These are phyloP conservation scores for Trachurus trachurus DNA, from an alignment of 2,797 vertebrate species.

Conservation along the genomic window DNA sequence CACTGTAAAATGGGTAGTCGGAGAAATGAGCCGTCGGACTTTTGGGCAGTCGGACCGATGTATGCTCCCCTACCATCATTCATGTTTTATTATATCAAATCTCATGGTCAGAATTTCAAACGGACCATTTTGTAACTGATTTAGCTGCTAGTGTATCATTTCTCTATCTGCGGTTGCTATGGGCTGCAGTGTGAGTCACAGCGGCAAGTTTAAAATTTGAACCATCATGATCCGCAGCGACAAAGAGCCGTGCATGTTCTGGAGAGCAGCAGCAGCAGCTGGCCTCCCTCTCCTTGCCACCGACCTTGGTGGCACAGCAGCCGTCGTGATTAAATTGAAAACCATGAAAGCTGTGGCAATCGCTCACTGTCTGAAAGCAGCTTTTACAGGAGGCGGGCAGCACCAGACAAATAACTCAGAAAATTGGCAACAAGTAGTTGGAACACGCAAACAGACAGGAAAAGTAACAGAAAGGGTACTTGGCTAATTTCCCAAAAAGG, in stretches of 20 bases:
- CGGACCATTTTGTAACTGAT: neutral
- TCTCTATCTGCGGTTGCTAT: neutral
- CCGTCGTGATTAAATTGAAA: conserved; percentile 3
- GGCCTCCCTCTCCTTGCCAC: neutral
- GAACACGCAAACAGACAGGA: neutral
- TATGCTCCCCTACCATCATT: neutral
- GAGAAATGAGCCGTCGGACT: too few species aligned
- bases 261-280: neutral
- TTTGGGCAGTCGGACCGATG: too few species aligned
- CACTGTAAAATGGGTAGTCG: too few species aligned
- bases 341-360: neutral
- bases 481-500: neutral
- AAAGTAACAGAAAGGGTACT: neutral
- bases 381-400: conserved; percentile 7
- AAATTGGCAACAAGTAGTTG: neutral
- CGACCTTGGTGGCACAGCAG: neutral
- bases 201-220: neutral
- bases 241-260: neutral
- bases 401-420: neutral
- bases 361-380: neutral
- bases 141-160: neutral
- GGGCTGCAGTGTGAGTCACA: conserved; percentile 1
- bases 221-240: neutral
- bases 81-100: neutral
- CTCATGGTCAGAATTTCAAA: neutral